Conservation (phyloP, 2,113 vertebrate species). For the Sigmodon hispidus region DNA sequence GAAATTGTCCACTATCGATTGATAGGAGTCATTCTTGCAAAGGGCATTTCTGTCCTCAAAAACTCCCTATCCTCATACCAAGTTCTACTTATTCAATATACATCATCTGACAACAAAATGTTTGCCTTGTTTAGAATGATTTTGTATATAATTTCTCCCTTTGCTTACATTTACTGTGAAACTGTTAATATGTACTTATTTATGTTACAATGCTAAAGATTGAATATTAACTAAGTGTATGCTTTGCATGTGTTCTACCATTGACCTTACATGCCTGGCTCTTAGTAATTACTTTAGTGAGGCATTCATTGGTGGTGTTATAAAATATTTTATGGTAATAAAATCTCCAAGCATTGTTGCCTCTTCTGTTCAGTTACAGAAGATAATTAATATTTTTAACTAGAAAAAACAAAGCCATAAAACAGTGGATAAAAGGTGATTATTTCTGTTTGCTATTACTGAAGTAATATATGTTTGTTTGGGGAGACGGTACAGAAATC, state of each 20-base stretch:
- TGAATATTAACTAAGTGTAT: not conserved
- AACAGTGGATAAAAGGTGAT: slow-evolving; percentile 47
- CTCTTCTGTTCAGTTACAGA: not conserved
- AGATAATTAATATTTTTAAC: slow-evolving; percentile 57
- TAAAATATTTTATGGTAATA: slow-evolving; percentile 16
- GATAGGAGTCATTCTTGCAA: not conserved
- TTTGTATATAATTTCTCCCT: not conserved
- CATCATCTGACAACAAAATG: not conserved
- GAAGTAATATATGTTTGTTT: not conserved
- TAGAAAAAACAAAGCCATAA: slow-evolving; percentile 9
- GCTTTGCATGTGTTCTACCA: not conserved
- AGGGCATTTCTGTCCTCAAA: not conserved
- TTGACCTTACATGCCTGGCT: not conserved
- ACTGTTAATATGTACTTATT: not conserved
- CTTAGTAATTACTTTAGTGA: not conserved
- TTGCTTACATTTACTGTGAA: not conserved
- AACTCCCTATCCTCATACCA: not conserved
- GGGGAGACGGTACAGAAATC: not conserved
- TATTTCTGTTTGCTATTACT: not conserved
- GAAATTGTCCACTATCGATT: not conserved
- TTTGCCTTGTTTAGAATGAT: not conserved
- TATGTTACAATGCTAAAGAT: not conserved
- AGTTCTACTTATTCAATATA: not conserved
- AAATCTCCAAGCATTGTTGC: not conserved
- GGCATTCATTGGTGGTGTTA: not conserved